Evolutionary conservation across 2,888 invertebrate species (phyloP).

Genomic region (Heliconius hortense): DNA sequence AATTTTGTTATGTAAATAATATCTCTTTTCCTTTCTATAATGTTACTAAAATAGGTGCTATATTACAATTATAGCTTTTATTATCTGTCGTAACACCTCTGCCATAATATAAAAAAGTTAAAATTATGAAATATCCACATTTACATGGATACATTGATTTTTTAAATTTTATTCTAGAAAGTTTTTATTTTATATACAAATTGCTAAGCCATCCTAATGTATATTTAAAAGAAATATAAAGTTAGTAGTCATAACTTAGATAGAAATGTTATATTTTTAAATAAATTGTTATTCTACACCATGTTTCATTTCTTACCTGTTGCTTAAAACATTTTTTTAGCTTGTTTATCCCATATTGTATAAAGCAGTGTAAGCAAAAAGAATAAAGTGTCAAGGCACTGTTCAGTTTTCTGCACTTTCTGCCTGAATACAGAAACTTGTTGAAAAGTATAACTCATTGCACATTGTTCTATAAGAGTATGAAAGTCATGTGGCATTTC

Average conservation of each 20-base stretch:
- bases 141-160: conserved; percentile 1
- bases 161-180: not conserved
- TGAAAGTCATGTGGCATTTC: no score
- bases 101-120: not conserved
- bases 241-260: conserved; percentile 28
- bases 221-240: conserved; percentile 18
- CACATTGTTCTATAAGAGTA: no score
- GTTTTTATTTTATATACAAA: not conserved
- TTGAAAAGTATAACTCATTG: no score
- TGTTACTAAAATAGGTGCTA: conserved; percentile 17
- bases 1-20: no score
- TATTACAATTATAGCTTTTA: not conserved
- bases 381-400: no score
- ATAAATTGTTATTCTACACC: conserved; percentile 30
- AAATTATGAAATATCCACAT: conserved; percentile 2
- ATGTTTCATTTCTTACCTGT: conserved; percentile 24
- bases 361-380: no score
- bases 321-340: not conserved
- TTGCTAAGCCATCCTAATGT: conserved; percentile 26
- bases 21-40: not conserved
- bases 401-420: no score
- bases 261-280: conserved; percentile 35
- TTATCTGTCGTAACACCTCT: not conserved
- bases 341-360: no score
- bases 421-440: no score